phyloP scores from a whole-genome alignment of 2,797 vertebrate genomes.

The Nyctibius grandis region DNA sequence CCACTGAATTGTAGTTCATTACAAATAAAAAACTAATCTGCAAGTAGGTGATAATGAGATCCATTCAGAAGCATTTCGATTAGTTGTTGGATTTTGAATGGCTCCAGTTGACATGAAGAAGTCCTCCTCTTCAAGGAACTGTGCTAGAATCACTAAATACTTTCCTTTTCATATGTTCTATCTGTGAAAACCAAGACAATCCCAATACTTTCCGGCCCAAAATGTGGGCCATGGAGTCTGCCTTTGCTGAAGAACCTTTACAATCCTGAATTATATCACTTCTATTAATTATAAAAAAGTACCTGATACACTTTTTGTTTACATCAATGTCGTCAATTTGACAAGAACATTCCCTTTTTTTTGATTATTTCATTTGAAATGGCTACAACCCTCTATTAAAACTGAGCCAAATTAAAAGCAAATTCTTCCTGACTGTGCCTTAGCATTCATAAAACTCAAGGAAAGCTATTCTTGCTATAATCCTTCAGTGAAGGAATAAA shows the following conservation, averaged over 20 bases:
- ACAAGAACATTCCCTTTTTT: slow-evolving; percentile 7
- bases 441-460: slow-evolving; percentile 32
- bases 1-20: background rate
- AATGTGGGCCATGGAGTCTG: background rate
- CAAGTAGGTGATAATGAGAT: background rate
- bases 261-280: background rate
- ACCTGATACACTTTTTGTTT: background rate
- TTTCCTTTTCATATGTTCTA: background rate
- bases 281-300: background rate
- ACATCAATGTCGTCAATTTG: background rate
- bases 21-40: background rate
- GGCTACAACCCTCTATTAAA: background rate
- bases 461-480: slow-evolving; percentile 44
- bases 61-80: background rate
- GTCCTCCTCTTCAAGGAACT: background rate
- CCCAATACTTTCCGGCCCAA: background rate
- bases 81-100: background rate
- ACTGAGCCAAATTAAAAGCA: slow-evolving; percentile 1
- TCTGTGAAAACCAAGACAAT: background rate
- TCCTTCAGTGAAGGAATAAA: background rate
- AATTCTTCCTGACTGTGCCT: background rate
- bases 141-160: background rate
- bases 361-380: slow-evolving; percentile 20
- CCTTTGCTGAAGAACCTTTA: slow-evolving; percentile 37
- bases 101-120: background rate